Evolutionary conservation across 2,797 vertebrate genomes (phyloP).

Genomic region (Pachyuromys duprasi): DNA sequence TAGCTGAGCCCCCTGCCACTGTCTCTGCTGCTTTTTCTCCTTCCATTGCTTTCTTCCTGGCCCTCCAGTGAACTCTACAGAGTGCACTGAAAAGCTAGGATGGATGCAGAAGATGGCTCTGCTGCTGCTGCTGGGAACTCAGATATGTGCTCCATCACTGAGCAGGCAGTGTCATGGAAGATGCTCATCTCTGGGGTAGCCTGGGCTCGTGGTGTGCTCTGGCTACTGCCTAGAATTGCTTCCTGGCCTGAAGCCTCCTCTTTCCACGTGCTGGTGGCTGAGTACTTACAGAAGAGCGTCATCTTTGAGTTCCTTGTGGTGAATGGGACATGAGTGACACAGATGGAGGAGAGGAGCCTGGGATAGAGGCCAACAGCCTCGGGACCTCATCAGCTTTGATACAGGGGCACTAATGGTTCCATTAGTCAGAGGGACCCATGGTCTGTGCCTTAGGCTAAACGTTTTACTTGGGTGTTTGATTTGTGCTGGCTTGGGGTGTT

Average conservation of each 20-base stretch:
- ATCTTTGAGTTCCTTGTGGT: slow-evolving; percentile 25
- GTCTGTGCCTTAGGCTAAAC: background rate
- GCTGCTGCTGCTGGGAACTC: background rate
- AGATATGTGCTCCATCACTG: background rate
- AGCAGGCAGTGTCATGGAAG: background rate
- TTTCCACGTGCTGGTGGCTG: background rate
- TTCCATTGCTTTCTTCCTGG: background rate
- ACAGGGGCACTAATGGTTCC: background rate
- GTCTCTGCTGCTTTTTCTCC: background rate
- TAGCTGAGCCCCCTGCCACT: background rate
- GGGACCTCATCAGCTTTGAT: background rate
- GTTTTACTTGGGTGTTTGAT: background rate
- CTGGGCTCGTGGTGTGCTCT: slow-evolving; percentile 36
- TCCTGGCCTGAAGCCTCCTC: background rate
- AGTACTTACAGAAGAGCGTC: background rate
- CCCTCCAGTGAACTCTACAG: background rate
- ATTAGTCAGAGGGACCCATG: background rate
- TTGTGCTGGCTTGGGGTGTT: background rate
- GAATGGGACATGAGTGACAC: background rate
- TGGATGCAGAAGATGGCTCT: background rate
- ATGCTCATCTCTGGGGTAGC: background rate
- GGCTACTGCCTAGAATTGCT: background rate
- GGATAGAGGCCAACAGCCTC: background rate
- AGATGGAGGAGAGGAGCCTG: background rate
- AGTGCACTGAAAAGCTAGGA: background rate